Percentiles rank a stretch among this genome's conserved stretches.
These are phyloP conservation scores for Tenualosa ilisha DNA, from an alignment of 2,797 vertebrate genomes.

Conservation along the genomic window DNA sequence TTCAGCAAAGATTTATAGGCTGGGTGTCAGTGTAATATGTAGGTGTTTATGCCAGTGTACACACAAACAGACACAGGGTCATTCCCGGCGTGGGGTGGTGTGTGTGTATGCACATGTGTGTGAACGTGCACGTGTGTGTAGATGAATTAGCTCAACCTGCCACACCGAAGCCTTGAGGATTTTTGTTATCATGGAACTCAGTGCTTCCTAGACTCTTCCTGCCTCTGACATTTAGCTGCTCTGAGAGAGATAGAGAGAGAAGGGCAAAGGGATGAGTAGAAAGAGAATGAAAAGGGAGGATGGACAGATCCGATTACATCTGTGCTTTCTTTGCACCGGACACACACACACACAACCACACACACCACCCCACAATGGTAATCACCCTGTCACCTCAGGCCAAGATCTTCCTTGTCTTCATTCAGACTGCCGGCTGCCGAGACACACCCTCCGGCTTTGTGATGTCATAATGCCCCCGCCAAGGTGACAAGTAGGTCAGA, in stretches of 20 bases:
- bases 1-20: background rate
- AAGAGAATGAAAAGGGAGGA: background rate
- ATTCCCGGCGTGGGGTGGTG: background rate
- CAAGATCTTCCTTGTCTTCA: background rate
- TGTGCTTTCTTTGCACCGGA: background rate
- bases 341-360: background rate
- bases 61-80: too few species aligned
- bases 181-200: background rate
- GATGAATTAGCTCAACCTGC: background rate
- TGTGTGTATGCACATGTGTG: conserved; percentile 12
- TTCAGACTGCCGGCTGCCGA: background rate
- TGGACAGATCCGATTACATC: conserved; percentile 11
- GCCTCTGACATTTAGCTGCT: background rate
- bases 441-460: background rate
- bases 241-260: background rate
- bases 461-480: background rate
- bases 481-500: conserved; percentile 6
- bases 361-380: background rate
- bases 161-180: background rate
- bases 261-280: background rate
- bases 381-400: background rate
- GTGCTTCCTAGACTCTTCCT: background rate
- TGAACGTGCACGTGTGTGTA: background rate
- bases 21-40: background rate
- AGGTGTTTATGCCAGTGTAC: background rate